phyloP scores from a whole-genome alignment of 2,797 vertebrate genomes.

The Esox lucius region DNA sequence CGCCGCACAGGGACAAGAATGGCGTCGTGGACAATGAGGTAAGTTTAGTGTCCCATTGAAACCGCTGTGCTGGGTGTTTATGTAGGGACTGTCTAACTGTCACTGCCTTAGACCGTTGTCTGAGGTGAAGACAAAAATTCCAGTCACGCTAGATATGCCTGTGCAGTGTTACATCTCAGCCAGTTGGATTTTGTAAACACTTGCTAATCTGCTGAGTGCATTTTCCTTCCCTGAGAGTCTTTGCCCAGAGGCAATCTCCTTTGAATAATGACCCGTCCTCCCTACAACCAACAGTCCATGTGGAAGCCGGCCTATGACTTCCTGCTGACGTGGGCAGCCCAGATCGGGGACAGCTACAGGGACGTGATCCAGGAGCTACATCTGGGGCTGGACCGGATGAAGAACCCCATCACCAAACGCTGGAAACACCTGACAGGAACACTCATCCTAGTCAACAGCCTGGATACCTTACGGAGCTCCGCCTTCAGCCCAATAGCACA shows the following conservation, averaged over 20 bases:
- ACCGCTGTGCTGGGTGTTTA: background rate
- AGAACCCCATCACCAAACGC: conserved; percentile 92
- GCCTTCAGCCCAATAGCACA: conserved; percentile 87
- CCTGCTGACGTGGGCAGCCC: conserved; percentile 92
- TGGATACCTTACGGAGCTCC: conserved; percentile 85
- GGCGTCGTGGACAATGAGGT: conserved; percentile 91
- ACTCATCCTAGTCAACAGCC: conserved; percentile 90
- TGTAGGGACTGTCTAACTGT: background rate
- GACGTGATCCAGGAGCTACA: conserved; percentile 97
- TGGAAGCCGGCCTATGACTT: conserved; percentile 98
- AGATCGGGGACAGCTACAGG: conserved; percentile 93
- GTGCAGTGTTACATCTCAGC: background rate
- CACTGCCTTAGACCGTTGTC: background rate
- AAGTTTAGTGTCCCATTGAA: conserved; percentile 40
- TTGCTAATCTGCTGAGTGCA: background rate
- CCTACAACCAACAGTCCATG: conserved; percentile 80
- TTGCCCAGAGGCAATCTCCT: no score
- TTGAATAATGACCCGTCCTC: no score
- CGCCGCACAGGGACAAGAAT: conserved; percentile 87
- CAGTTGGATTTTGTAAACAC: background rate
- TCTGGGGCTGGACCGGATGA: conserved; percentile 92
- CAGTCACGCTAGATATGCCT: no score
- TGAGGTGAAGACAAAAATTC: background rate
- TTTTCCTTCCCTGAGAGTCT: no score
- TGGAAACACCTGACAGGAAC: conserved; percentile 97